Percentiles rank a stretch among this genome's conserved stretches.
Evolutionary conservation across 2,888 invertebrate genomes (phyloP).

Genomic region (Limnephilus rhombicus): DNA sequence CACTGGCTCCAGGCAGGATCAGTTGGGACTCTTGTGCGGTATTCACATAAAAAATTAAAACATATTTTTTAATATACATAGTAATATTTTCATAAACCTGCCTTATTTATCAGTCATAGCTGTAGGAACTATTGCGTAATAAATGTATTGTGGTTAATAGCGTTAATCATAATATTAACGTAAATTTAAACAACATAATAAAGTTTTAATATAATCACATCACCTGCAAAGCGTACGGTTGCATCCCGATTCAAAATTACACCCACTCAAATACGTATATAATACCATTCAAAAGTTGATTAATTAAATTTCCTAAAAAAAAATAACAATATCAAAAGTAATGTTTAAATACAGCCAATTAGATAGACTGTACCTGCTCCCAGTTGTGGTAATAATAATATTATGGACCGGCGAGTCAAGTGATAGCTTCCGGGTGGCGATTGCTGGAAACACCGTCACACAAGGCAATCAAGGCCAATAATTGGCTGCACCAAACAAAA

Average conservation of each 20-base stretch:
- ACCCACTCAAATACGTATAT: background rate
- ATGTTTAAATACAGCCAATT: background rate
- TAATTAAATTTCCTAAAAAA: background rate
- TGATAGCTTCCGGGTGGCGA: constrained; percentile 50
- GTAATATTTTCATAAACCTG: background rate
- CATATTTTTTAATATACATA: too few species aligned
- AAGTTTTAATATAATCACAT: background rate
- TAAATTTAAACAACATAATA: background rate
- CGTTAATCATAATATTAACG: too few species aligned
- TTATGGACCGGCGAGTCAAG: constrained; percentile 33
- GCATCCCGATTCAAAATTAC: background rate
- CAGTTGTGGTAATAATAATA: constrained; percentile 28
- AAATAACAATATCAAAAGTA: background rate
- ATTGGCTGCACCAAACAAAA: background rate
- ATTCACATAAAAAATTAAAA: too few species aligned
- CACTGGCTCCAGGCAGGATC: too few species aligned
- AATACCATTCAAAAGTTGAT: background rate
- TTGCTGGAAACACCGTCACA: constrained; percentile 6
- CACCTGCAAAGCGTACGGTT: background rate
- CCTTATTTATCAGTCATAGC: background rate
- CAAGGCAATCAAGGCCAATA: constrained; percentile 32
- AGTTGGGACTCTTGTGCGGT: too few species aligned
- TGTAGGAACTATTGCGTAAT: too few species aligned
- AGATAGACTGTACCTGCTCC: constrained; percentile 7
- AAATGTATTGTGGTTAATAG: too few species aligned